Conservation (phyloP, 2,888 invertebrate genomes). For the Cephus sareptanus region DNA sequence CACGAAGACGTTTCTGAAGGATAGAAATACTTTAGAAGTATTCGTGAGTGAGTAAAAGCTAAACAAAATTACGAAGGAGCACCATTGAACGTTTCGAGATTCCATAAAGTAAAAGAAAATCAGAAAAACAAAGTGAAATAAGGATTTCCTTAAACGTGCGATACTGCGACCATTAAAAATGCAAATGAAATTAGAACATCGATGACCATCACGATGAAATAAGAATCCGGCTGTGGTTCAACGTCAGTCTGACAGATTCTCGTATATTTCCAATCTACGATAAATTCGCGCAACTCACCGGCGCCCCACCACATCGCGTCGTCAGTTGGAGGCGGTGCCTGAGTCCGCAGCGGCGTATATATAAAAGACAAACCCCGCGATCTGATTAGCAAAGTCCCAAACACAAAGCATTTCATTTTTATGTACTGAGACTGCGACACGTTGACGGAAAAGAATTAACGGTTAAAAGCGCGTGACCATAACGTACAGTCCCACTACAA, state of each 20-base stretch:
- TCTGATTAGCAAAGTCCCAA: conserved; percentile 57
- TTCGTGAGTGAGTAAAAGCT: not conserved
- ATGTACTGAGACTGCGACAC: conserved; percentile 5
- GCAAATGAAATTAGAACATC: not conserved
- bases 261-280: conserved; percentile 11
- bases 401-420: conserved; percentile 22
- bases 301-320: conserved; percentile 23
- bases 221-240: not conserved
- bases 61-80: not conserved
- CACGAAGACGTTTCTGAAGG: not conserved
- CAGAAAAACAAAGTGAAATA: not conserved
- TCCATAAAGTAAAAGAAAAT: not conserved
- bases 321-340: conserved; percentile 48
- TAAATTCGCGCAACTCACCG: conserved; percentile 15
- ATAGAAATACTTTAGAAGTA: too few relatives aligned
- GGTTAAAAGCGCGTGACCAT: not conserved
- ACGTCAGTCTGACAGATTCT: not conserved
- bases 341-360: conserved; percentile 43
- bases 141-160: not conserved
- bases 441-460: not conserved
- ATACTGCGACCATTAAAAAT: not conserved
- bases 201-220: not conserved
- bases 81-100: not conserved
- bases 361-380: conserved; percentile 62
- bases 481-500: not conserved